Conservation (phyloP, 2,888 invertebrate species). For the Drosophila bunnanda region DNA sequence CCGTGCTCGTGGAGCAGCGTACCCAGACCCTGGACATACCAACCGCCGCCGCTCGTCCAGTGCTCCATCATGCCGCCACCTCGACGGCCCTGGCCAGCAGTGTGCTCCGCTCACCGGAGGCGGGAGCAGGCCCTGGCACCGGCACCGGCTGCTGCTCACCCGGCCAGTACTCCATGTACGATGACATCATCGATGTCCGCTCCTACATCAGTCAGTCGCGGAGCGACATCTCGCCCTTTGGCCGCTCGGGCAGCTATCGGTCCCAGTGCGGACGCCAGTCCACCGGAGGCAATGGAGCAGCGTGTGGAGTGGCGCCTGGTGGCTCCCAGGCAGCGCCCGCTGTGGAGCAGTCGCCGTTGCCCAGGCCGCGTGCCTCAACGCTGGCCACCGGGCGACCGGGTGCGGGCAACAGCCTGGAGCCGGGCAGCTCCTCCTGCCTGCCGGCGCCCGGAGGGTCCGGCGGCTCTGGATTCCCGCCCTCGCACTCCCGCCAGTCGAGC, state of each 20-base stretch:
- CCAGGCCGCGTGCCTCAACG: constrained; percentile 85
- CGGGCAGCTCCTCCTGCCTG: constrained; percentile 35
- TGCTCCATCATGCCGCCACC: constrained; percentile 74
- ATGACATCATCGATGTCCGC: constrained; percentile 89
- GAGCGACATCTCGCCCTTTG: constrained; percentile 90
- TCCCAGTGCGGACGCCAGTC: constrained; percentile 88
- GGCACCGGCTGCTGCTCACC: constrained; percentile 85
- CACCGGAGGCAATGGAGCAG: constrained; percentile 22
- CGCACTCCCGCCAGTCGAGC: constrained; percentile 80
- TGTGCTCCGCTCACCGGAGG: constrained; percentile 63
- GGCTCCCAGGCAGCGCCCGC: constrained; percentile 61
- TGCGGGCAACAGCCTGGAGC: constrained; percentile 74
- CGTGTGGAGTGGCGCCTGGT: neutral
- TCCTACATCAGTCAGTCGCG: constrained; percentile 91
- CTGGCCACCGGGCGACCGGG: constrained; percentile 61
- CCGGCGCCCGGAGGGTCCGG: constrained; percentile 39
- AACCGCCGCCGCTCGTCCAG: constrained; percentile 83
- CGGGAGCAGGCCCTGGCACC: constrained; percentile 55
- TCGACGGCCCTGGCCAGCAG: constrained; percentile 66
- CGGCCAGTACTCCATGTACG: constrained; percentile 86
- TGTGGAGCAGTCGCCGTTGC: constrained; percentile 83
- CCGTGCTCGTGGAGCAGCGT: constrained; percentile 87
- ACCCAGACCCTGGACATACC: constrained; percentile 81
- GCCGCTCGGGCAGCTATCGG: constrained; percentile 89
- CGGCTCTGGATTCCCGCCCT: constrained; percentile 18